Evolutionary conservation across 2,113 vertebrate species (phyloP), one percentile per base, ranked within the genome.

Genomic region (Saguinus imperator): DNA sequence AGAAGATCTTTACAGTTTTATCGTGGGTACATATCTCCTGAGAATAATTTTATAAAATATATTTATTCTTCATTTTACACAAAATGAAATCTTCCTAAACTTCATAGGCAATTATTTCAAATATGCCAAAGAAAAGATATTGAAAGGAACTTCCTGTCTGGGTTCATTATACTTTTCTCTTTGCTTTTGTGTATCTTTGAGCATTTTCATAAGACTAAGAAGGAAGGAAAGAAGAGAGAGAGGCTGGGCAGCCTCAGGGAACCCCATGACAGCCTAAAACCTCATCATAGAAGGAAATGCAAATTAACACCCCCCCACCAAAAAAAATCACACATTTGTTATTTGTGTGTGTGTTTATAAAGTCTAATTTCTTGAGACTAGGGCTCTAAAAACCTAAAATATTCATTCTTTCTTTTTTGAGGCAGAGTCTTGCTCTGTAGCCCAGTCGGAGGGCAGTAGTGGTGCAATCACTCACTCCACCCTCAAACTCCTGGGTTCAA

Each of bases 31-130:
- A 55, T 73, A 83, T 86, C 55, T 96, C 79, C 64, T 21, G 58
- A 88, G 86, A 91, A 91, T 93, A 68, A 77, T 75, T 95, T 96
- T 85, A 68, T 79, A 91, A 94, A 96, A 95, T 70, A 86, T 82
- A 80, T 85, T 95, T 96, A 87, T 96, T 93, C 82, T 95, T 93
- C 20, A 86, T 48, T 91, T 95, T 88, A 89, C 14, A 83, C 82
- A 96, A 96, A 96, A 52, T 17, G 55, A 50, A 91, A 45, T n/a
- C 45, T 93, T 95, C 84, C 89, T 95, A 89, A 92, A 85, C 79
- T 91, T 93, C 66, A 50, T 25, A 92, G 89, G 61, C 27, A 75
- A 85, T 96, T 91, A 91, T 3, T 35, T 14, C 86, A 93, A 96
- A 81, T 52, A 57, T 86, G 81, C 79, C 80, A 87, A 80, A 93